Base-by-base conservation (phyloP, 2,113 vertebrate species). In the Psephotus haematonotus region DNA sequence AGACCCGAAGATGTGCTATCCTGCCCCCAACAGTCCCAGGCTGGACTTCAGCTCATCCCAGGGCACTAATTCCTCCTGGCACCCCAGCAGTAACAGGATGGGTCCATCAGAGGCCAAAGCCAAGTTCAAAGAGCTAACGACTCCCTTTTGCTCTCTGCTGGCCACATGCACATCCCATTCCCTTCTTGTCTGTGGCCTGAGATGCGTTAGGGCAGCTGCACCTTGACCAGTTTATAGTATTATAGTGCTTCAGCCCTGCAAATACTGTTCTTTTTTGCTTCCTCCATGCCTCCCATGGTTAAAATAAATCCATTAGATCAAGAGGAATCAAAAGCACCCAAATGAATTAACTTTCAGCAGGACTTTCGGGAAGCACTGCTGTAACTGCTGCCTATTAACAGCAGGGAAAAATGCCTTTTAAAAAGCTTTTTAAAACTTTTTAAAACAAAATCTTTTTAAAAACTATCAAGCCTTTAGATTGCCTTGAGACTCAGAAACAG, bases 1-100 rank as follows among this genome's bases (percentile, higher is more conserved):
- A 74, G 65, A 44, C 35, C 15, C 3, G 1, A 47, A 64, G 74
- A 50, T 5, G 27, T 18, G 52, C 53, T 44, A 27, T 35, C 62
- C 53, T 85, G 62, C 75, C 47, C 67, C 59, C 63, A 29, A 11
- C 47, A 19, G 53, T 64, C 75, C 86, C 62, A 23, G 47, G 10
- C 52, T 23, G 50, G 39, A 31, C 37, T 52, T 70, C 55, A 35
- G 55, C 81, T 64, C 10, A 1, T 35, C 69, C 25, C 57, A 25
- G 29, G 37, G 44, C 63, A 70, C 17, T 1, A 1, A 50, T 8
- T 52, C 17, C 63, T 84, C 80, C 74, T 11, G 46, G n/a, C 44
- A 53, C 3, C 37, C 43, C 1, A 2, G 39, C 1, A 0, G 16
- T 11, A 53, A 70, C 0, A 2, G 47, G 39, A 65, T 7, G 25